These are phyloP conservation scores for Lepus timidus DNA, from an alignment of 2,113 vertebrate species.

Conservation along the genomic window DNA sequence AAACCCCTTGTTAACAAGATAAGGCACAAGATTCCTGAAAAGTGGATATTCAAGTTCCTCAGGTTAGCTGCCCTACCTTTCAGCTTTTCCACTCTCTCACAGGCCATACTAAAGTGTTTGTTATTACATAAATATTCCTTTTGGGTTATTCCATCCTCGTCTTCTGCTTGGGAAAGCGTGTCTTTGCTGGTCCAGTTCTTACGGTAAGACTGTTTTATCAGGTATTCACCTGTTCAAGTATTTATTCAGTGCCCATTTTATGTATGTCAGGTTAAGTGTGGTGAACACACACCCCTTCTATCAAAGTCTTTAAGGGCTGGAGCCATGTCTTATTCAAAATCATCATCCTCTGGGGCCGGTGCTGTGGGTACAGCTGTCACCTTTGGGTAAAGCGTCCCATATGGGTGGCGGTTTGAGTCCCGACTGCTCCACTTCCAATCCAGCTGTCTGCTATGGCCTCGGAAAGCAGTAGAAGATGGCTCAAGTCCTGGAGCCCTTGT, in stretches of 20 bases:
- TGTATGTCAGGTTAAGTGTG: background rate
- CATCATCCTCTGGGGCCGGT: background rate
- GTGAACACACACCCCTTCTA: background rate
- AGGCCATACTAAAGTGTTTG: background rate
- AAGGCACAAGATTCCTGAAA: background rate
- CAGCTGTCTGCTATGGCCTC: no score
- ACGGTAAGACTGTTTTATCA: background rate
- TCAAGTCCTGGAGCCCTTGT: no score
- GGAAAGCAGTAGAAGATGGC: no score
- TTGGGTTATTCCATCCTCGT: background rate
- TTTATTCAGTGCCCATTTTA: background rate
- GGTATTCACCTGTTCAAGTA: background rate
- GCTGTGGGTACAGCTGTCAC: no score
- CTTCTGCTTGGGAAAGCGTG: background rate
- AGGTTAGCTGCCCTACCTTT: background rate
- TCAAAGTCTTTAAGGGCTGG: background rate
- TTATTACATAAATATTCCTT: background rate
- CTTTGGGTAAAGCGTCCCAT: no score
- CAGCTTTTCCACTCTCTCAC: background rate
- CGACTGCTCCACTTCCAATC: no score
- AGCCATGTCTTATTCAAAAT: background rate
- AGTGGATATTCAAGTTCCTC: background rate
- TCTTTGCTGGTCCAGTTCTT: background rate
- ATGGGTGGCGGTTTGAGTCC: no score
- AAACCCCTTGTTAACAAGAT: background rate